Evolutionary conservation across 2,113 vertebrate genomes (phyloP).

Genomic region (Campylomormyrus tamandua): DNA sequence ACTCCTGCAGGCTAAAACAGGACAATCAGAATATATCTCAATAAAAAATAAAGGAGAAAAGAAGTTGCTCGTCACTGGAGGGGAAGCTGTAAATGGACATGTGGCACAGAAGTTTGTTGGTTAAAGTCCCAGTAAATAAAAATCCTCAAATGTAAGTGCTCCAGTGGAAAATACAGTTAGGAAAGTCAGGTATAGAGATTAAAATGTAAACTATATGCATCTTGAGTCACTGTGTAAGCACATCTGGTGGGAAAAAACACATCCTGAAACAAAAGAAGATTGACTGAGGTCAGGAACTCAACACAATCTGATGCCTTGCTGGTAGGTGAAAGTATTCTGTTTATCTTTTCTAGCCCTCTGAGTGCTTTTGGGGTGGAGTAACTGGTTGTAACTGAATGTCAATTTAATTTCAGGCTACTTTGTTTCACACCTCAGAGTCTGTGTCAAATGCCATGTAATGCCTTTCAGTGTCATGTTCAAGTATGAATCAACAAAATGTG

Average conservation of each 20-base stretch:
- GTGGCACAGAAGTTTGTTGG: background rate
- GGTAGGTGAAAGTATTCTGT: background rate
- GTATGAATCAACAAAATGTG: background rate
- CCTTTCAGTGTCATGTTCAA: background rate
- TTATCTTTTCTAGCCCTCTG: background rate
- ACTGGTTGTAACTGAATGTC: background rate
- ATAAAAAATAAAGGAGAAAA: background rate
- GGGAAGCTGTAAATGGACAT: background rate
- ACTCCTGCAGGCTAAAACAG: background rate
- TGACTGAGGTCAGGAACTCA: background rate
- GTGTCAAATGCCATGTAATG: background rate
- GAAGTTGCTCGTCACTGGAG: background rate
- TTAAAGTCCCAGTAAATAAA: background rate
- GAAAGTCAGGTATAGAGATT: background rate
- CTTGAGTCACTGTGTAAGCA: background rate
- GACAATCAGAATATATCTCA: background rate
- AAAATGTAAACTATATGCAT: background rate
- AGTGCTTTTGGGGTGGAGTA: background rate
- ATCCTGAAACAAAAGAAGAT: background rate
- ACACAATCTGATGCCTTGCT: background rate
- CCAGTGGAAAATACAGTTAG: background rate
- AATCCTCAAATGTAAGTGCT: background rate
- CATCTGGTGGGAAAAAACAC: background rate
- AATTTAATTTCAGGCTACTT: background rate
- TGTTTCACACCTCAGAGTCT: background rate